Base-by-base conservation (phyloP, 2,797 vertebrate species). In the Sebastes taczanowskii region DNA sequence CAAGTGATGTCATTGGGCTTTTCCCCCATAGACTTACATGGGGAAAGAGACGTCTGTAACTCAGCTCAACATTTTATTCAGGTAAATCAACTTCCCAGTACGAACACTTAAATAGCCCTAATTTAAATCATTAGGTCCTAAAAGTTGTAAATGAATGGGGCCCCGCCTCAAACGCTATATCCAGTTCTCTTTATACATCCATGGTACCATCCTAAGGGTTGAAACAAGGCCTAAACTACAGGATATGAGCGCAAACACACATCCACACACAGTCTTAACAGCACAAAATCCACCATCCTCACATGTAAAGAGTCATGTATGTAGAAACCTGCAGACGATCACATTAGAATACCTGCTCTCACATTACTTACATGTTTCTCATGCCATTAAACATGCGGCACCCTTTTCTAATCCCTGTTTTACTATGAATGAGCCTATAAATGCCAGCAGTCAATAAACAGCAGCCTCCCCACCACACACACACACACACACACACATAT, bases 211-310 rank as follows among this genome's bases (percentile, higher is more conserved):
- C 34, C 2, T 16, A 60, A 59, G 9, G 35, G 49, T 29, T 62
- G 16, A 73, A 69, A 67, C 27, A 20, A 53, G 10, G 62, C 58
- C 32, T 32, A 32, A 74, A 64, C 18, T 56, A 22, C 56, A 58
- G 2, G 8, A 55, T 4, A 7, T 56, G 32, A 30, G 2, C 9
- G 3, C 2, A n/a, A 1, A n/a, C 23, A 53, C 20, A 42, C 38
- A 42, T 42, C 38, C 38, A 14, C 38, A 62, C 13, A 27, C 3
- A 42, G 38, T 6, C 27, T 18, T 18, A 25, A 49, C 11, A 16
- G 20, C 32, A 58, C 4, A 49, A 62, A 86, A 56, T 56, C 56
- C 61, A 77, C 69, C 69, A 77, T 77, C 22, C 59, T 72, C 3
- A 61, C 13, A 56, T 20, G 23, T n/a, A 66, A 25, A 6, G 7